Evolutionary conservation across 2,888 invertebrate species (phyloP), one percentile per base, ranked within the genome.

Genomic region (Podotricha telesiphe): DNA sequence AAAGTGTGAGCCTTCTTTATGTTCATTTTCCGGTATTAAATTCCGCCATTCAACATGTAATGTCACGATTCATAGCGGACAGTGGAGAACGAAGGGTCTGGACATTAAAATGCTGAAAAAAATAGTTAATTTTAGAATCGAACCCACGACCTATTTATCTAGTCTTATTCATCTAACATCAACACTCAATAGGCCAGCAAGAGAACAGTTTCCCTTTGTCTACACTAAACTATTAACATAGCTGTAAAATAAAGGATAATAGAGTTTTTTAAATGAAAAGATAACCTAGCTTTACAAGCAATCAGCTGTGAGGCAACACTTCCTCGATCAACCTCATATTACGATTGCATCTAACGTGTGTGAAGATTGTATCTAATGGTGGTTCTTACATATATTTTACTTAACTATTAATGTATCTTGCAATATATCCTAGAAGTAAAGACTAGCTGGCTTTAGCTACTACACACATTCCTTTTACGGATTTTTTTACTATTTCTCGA

Each of bases 291-390:
- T 58, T 28, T 37, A 28, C 17, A 28, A 45, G 58, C 45, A 45
- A 45, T 59, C 59, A 42, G 11, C n/a, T 48, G 34, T 48, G 50
- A 40, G 50, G 48, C 63, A 51, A 34, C n/a, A n/a, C 48, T 63
- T 50, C 50, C 63, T 63, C 50, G 19, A 37, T 37, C 63, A 63
- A 59, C 45, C 59, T 42, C 45, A 28, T 28, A 45, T 59, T 59
- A 59, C 45, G 22, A 45, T 59, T 47, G 59, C 42, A 5, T 59
- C 42, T 59, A 22, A 45, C 62, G 50, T 37, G 62, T 62, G 62
- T 62, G 50, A 62, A 62, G 62, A 62, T 62, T 50, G 20, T 62
- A 59, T 59, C 59, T 45, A 45, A 59, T 47, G 28, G 22, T 10
- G 42, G n/a, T 28, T 40, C 55, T 55, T 58, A 58, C 15, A 42